Conservation (phyloP, 2,888 invertebrate species). For the Clunio marinus region DNA sequence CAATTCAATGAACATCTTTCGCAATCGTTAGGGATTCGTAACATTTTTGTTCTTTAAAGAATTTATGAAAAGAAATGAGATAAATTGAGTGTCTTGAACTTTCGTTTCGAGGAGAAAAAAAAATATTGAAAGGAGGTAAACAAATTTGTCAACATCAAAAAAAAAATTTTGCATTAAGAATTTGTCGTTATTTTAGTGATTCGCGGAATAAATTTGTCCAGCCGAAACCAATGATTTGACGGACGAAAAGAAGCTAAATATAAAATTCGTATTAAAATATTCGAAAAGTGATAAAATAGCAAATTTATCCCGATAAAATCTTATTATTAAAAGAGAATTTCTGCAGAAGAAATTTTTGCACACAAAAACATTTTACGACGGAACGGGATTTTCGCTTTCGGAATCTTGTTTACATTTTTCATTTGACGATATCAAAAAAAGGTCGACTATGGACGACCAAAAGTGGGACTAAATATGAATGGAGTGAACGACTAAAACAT, state of each 20-base stretch:
- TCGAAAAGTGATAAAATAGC: neutral
- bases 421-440: neutral
- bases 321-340: neutral
- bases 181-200: too few species aligned
- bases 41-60: neutral
- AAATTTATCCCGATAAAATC: neutral
- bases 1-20: too few species aligned
- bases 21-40: neutral
- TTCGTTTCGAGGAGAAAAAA: neutral
- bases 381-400: conserved; percentile 29
- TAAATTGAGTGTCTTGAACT: neutral
- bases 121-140: neutral
- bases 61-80: neutral
- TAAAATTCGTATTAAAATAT: neutral
- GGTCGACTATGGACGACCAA: neutral
- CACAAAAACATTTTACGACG: neutral
- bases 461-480: conserved; percentile 26
- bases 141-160: neutral
- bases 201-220: too few species aligned
- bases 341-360: neutral
- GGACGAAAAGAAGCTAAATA: too few species aligned
- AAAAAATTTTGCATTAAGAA: neutral
- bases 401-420: conserved; percentile 15
- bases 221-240: too few species aligned
- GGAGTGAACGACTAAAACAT: neutral